Evolutionary conservation across 2,797 vertebrate genomes (phyloP).

Genomic region (Miichthys miiuy): DNA sequence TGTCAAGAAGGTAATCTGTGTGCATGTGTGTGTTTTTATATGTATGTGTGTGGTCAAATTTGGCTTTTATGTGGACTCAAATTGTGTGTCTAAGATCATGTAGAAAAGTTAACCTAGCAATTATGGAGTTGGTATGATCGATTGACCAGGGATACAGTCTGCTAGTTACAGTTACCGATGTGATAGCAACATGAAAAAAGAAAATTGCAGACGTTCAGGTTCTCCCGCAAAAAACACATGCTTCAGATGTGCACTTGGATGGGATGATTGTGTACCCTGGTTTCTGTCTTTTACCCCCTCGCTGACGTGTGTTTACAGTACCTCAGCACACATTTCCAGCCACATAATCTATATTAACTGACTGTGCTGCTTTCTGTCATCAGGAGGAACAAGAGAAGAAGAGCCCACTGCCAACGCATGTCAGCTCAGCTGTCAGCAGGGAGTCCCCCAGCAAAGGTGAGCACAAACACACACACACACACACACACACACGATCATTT

Average conservation of each 20-base stretch:
- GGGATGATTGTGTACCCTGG: background rate
- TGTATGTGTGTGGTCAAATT: background rate
- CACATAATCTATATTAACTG: background rate
- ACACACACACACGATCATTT: background rate
- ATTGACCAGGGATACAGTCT: too few species aligned
- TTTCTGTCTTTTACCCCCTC: too few species aligned
- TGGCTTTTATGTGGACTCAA: background rate
- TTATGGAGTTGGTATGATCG: background rate
- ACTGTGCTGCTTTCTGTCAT: constrained; percentile 30
- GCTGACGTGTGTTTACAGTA: background rate
- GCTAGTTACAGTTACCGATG: too few species aligned
- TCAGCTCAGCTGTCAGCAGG: constrained; percentile 63
- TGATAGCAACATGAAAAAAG: too few species aligned
- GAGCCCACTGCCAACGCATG: constrained; percentile 48
- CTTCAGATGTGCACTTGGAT: background rate
- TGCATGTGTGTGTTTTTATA: background rate
- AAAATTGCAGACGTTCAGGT: background rate
- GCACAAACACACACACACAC: constrained; percentile 12
- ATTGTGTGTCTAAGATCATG: background rate
- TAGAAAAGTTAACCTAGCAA: too few species aligned
- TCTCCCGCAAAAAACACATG: background rate
- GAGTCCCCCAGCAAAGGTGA: constrained; percentile 74
- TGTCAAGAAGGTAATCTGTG: constrained; percentile 66
- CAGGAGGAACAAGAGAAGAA: constrained; percentile 80
- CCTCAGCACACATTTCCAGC: background rate